phyloP scores from a whole-genome alignment of 2,113 vertebrate species.

The Proteles cristata region DNA sequence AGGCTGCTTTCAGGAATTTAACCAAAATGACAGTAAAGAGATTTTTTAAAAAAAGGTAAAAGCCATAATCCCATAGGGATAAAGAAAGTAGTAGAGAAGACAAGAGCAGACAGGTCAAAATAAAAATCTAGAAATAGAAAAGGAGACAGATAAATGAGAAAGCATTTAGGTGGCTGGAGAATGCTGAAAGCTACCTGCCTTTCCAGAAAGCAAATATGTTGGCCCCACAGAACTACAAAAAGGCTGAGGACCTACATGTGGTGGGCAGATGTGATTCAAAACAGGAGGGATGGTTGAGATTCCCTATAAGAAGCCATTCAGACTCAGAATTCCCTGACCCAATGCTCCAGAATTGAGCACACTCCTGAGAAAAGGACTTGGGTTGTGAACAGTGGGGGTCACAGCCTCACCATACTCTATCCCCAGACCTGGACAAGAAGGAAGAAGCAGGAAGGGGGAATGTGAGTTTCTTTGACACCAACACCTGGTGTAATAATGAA shows the following conservation, averaged over 20 bases:
- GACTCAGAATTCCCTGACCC: background rate
- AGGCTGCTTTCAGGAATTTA: background rate
- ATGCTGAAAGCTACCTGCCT: background rate
- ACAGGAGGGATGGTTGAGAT: background rate
- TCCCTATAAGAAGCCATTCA: background rate
- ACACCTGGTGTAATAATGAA: background rate
- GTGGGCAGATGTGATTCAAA: background rate
- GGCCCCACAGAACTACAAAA: background rate
- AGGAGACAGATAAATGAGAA: background rate
- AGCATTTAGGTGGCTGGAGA: background rate
- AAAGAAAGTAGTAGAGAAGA: background rate
- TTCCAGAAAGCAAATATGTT: background rate
- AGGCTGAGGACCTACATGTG: background rate
- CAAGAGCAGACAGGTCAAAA: background rate
- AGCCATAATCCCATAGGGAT: background rate
- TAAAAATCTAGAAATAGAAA: background rate
- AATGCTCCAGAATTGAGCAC: background rate
- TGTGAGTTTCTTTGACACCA: background rate
- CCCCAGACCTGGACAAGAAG: background rate
- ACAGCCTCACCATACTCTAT: background rate
- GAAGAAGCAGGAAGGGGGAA: background rate
- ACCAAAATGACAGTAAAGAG: background rate
- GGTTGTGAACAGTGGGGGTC: background rate
- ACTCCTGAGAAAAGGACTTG: background rate
- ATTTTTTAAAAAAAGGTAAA: background rate